Evolutionary conservation across 2,113 vertebrate genomes (phyloP).

Genomic region (Stomatorhinus ivindoensis): DNA sequence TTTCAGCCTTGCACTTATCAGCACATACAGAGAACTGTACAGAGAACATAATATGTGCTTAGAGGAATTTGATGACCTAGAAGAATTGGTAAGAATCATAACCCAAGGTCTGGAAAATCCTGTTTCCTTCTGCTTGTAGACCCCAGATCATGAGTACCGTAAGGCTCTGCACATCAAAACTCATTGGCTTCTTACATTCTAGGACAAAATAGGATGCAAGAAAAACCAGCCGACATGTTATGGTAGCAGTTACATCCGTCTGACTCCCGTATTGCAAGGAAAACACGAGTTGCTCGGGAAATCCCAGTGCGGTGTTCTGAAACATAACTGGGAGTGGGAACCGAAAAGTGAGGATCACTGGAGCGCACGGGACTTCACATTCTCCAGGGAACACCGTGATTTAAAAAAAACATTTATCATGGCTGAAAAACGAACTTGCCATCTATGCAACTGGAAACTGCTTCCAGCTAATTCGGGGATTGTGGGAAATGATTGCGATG

Average conservation of each 20-base stretch:
- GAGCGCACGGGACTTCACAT: not conserved
- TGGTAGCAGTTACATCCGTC: not conserved
- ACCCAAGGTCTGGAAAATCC: not conserved
- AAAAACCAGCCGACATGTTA: not conserved
- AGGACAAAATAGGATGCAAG: not conserved
- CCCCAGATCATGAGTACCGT: not conserved
- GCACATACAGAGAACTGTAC: not conserved
- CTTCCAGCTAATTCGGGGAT: slow-evolving; percentile 29
- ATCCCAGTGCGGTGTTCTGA: not conserved
- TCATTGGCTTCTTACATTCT: not conserved
- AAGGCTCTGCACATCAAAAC: not conserved
- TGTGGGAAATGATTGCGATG: slow-evolving; percentile 26
- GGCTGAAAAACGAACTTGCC: slow-evolving; percentile 42
- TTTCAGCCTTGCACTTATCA: not conserved
- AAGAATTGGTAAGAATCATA: not conserved
- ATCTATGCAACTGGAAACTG: slow-evolving; percentile 14
- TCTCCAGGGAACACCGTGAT: not conserved
- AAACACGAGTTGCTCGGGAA: not conserved
- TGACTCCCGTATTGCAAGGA: not conserved
- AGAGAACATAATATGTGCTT: not conserved
- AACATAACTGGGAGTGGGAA: not conserved
- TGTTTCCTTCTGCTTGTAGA: not conserved
- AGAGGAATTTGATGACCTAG: not conserved
- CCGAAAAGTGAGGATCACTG: not conserved
- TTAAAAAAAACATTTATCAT: slow-evolving; percentile 33